phyloP scores from a whole-genome alignment of 2,113 vertebrate genomes.

The Alligator sinensis region DNA sequence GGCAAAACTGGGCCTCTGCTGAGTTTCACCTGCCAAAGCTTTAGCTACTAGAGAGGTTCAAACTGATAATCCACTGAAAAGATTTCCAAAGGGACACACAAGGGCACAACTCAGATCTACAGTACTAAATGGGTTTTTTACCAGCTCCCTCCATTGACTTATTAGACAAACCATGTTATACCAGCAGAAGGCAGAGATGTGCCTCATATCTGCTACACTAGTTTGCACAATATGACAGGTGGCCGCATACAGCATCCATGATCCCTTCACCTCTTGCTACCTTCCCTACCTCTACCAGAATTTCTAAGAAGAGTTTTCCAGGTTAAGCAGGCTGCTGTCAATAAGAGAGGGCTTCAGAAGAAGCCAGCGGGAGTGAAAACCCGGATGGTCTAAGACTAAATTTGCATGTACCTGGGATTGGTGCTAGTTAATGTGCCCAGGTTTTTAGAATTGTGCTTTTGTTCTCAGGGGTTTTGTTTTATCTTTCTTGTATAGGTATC shows the following conservation, averaged over 20 bases:
- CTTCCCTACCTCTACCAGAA: background rate
- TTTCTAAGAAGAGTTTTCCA: background rate
- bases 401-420: constrained; percentile 16
- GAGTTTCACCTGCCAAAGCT: constrained; percentile 3
- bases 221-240: background rate
- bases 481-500: constrained; percentile 35
- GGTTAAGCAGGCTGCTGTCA: background rate
- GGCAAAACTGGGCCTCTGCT: background rate
- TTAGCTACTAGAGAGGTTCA: background rate
- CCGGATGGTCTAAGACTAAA: constrained; percentile 27
- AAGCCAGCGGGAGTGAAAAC: background rate
- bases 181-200: constrained; percentile 48
- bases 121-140: constrained; percentile 16
- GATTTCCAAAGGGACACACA: constrained; percentile 14
- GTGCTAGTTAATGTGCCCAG: background rate
- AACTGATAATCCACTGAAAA: constrained; percentile 2
- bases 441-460: constrained; percentile 48
- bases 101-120: constrained; percentile 17
- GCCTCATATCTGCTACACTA: background rate
- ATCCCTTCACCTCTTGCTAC: background rate
- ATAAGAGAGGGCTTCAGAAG: constrained; percentile 27
- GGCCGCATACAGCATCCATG: background rate
- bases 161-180: background rate
- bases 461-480: constrained; percentile 37
- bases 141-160: constrained; percentile 52